Conservation (phyloP, 2,113 vertebrate species). For the Xenus cinereus region DNA sequence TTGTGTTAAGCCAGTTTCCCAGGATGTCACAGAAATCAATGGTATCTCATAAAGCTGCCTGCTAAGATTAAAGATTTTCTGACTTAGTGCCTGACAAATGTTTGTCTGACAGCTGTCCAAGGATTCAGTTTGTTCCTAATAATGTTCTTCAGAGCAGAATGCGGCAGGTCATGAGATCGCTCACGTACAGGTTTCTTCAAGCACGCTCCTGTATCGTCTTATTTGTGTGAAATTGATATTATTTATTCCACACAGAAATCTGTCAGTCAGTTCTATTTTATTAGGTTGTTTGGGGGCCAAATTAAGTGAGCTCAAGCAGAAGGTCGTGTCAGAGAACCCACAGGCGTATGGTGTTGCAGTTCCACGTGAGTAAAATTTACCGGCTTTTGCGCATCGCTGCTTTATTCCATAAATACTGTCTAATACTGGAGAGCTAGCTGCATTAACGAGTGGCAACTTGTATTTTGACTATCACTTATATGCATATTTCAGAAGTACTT, state of each 20-base stretch:
- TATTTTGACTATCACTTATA: background rate
- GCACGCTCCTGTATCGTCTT: background rate
- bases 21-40: background rate
- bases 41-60: background rate
- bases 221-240: background rate
- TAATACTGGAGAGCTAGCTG: background rate
- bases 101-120: background rate
- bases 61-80: background rate
- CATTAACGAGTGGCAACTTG: background rate
- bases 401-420: background rate
- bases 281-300: slow-evolving; percentile 89
- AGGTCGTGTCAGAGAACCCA: slow-evolving; percentile 89
- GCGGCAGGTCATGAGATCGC: background rate
- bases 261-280: background rate
- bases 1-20: background rate
- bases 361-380: slow-evolving; percentile 83
- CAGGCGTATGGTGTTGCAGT: slow-evolving; percentile 87
- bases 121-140: background rate
- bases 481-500: background rate
- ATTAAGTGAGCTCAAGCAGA: slow-evolving; percentile 91
- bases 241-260: background rate
- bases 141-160: background rate
- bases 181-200: background rate
- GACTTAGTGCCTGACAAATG: background rate
- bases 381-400: background rate